Evolutionary conservation across 2,113 vertebrate species (phyloP).

Genomic region (Lamprotornis superbus): DNA sequence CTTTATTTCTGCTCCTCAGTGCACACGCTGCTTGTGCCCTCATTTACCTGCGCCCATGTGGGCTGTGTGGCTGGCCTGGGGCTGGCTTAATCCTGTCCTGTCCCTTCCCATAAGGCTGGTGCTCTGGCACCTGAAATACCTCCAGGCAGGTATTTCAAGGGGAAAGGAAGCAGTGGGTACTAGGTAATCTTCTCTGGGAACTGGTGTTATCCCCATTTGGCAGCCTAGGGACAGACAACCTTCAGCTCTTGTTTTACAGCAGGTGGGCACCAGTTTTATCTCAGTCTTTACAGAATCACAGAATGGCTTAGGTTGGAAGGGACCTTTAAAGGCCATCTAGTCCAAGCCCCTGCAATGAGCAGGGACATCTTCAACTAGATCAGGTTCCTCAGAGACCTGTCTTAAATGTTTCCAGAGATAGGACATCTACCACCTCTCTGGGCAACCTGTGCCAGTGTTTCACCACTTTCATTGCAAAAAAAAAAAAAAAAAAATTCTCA

Average conservation of each 20-base stretch:
- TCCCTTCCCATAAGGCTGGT: not conserved
- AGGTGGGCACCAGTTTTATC: not conserved
- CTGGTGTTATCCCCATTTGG: not conserved
- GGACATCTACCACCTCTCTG: not conserved
- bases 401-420: not conserved
- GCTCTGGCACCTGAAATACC: not conserved
- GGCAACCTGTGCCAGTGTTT: not conserved
- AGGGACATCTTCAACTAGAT: not conserved
- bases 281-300: not conserved
- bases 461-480: not conserved
- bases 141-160: not conserved
- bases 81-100: not conserved
- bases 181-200: not conserved
- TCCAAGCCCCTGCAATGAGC: not conserved
- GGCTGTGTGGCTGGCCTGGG: not conserved
- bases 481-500: not conserved
- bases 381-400: not conserved
- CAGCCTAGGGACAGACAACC: not conserved
- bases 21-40: accelerated
- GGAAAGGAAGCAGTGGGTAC: not conserved
- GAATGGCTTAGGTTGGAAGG: not conserved
- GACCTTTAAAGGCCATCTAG: not conserved
- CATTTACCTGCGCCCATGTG: accelerated
- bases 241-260: not conserved
- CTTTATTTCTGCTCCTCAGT: not conserved